Evolutionary conservation across 2,888 invertebrate species (phyloP).

Genomic region (Melieria omissa): DNA sequence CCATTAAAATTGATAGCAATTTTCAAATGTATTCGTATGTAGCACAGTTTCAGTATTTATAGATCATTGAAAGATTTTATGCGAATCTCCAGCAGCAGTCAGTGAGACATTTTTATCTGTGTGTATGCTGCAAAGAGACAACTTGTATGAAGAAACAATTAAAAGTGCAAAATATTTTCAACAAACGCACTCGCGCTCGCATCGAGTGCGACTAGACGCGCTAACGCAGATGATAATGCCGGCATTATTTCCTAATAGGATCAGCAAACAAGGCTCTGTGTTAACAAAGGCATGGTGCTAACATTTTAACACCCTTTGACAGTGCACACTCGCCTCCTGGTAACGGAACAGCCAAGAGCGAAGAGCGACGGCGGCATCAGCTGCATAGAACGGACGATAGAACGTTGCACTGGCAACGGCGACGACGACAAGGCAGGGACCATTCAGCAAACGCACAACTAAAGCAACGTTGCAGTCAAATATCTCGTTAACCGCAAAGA

Average conservation of each 20-base stretch:
- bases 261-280: constrained; percentile 40
- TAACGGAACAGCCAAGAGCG: constrained; percentile 39
- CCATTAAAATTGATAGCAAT: background rate
- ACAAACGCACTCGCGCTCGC: background rate
- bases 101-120: background rate
- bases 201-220: background rate
- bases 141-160: background rate
- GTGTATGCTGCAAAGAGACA: background rate
- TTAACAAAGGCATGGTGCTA: constrained; percentile 47
- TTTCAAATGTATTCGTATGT: no score
- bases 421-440: background rate
- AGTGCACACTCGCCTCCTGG: constrained; percentile 34
- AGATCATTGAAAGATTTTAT: background rate
- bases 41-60: no score
- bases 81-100: background rate
- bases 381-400: no score
- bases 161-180: constrained; percentile 4
- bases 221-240: constrained; percentile 10
- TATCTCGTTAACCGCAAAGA: constrained; percentile 35
- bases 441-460: constrained; percentile 9
- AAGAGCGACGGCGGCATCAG: no score
- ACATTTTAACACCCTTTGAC: constrained; percentile 47
- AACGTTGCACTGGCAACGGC: no score
- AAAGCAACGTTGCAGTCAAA: constrained; percentile 17
- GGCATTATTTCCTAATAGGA: constrained; percentile 36